Conservation (phyloP, 2,888 invertebrate species). For the Tuta absoluta region DNA sequence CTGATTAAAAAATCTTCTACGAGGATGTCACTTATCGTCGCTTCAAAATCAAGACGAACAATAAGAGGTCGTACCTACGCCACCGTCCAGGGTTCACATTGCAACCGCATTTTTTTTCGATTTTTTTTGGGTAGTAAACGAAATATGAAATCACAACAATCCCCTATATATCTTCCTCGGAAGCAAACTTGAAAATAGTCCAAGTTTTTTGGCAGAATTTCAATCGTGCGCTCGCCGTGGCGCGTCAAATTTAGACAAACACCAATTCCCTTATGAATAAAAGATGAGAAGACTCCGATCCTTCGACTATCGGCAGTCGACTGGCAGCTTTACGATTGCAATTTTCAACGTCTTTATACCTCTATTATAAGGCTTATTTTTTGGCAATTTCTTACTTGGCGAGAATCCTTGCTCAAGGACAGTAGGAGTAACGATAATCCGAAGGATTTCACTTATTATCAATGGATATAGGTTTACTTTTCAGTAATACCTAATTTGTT, state of each 20-base stretch:
- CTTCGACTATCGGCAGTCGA: constrained; percentile 29
- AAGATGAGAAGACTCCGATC: constrained; percentile 31
- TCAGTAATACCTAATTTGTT: constrained; percentile 34
- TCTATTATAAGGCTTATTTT: constrained; percentile 33
- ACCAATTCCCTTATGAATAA: constrained; percentile 33
- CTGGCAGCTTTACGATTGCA: constrained; percentile 36
- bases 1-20: too few species aligned
- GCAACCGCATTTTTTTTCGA: too few species aligned
- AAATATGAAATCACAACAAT: constrained; percentile 23
- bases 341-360: constrained; percentile 32
- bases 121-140: too few species aligned
- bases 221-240: constrained; percentile 27
- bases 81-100: too few species aligned
- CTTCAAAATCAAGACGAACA: too few species aligned
- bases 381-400: constrained; percentile 44
- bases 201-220: constrained; percentile 34
- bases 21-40: too few species aligned
- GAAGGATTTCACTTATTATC: constrained; percentile 56
- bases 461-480: constrained; percentile 53
- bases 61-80: too few species aligned
- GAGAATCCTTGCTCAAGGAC: constrained; percentile 45
- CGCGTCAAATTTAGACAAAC: constrained; percentile 33
- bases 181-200: constrained; percentile 29
- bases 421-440: constrained; percentile 54
- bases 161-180: constrained; percentile 28